Evolutionary conservation across 92 coral and sea anemone genomes (phyloP).

Genomic region (Plumapathes pennacea): DNA sequence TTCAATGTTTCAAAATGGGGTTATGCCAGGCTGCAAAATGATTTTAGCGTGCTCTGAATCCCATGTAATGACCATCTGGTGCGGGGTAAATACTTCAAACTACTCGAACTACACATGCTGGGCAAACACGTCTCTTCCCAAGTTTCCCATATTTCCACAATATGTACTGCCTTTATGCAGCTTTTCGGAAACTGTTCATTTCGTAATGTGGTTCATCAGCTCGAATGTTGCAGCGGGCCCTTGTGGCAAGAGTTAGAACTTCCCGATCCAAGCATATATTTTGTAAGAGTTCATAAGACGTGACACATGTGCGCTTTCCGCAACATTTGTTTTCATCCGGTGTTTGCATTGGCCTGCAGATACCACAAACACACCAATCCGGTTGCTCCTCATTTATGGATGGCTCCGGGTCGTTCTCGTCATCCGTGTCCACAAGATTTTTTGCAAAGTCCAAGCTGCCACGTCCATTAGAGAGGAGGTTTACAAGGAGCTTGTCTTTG

Average conservation of each 20-base stretch:
- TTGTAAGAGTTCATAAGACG: conserved; percentile 11
- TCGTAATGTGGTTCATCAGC: conserved; percentile 30
- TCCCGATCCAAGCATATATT: conserved; percentile 23
- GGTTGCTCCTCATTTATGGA: not conserved
- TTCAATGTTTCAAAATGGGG: no score
- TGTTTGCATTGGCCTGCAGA: conserved; percentile 10
- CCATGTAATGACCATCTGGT: conserved; percentile 30
- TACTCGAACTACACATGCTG: conserved; percentile 26
- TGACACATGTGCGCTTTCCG: conserved; percentile 5
- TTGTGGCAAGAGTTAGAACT: conserved; percentile 16
- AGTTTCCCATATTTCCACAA: conserved; percentile 37
- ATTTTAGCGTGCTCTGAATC: conserved; percentile 18
- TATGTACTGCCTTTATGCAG: conserved; percentile 22
- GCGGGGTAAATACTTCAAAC: conserved; percentile 29
- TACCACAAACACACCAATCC: conserved; percentile 3
- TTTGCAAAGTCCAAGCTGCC: conserved; percentile 14
- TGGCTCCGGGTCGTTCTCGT: conserved; percentile 12
- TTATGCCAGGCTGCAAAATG: conserved; percentile 2
- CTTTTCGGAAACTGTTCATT: conserved; percentile 17
- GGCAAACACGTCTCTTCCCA: conserved; percentile 30
- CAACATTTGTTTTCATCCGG: conserved; percentile 20
- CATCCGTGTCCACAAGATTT: conserved; percentile 3
- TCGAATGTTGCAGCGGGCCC: conserved; percentile 13
- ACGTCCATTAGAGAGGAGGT: conserved; percentile 1
- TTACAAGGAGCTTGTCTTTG: not conserved